These are phyloP conservation scores for Palaemon carinicauda DNA, from an alignment of 1,140 invertebrate species.

Conservation along the genomic window DNA sequence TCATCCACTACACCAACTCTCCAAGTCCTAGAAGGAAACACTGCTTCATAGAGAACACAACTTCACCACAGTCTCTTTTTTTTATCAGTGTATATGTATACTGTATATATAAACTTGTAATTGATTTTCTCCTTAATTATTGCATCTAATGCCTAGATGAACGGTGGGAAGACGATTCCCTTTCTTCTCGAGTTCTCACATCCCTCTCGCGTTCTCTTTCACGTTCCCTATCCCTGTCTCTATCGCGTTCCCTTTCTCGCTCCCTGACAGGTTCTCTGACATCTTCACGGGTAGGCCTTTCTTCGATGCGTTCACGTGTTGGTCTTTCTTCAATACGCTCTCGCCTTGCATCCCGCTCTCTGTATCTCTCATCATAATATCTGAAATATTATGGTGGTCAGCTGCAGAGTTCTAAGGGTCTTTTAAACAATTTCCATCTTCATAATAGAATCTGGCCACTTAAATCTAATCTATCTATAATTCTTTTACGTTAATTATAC, in stretches of 20 bases:
- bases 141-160: constrained; percentile 62
- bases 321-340: constrained; percentile 54
- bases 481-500: no score
- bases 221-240: constrained; percentile 50
- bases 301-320: constrained; percentile 43
- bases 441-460: background rate
- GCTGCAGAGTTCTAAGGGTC: background rate
- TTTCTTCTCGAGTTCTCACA: constrained; percentile 63
- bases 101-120: no score
- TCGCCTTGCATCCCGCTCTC: constrained; percentile 62
- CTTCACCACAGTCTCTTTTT: no score
- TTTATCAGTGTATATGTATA: no score
- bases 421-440: background rate
- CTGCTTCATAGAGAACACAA: no score
- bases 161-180: constrained; percentile 62
- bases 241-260: constrained; percentile 49
- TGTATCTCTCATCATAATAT: constrained; percentile 67
- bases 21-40: no score
- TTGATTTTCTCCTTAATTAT: no score
- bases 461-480: no score
- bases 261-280: constrained; percentile 31
- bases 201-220: constrained; percentile 59
- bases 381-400: constrained; percentile 51
- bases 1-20: no score
- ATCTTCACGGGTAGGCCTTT: constrained; percentile 34